Base-by-base conservation (phyloP, 2,888 invertebrate genomes). In the Alcis repandata region DNA sequence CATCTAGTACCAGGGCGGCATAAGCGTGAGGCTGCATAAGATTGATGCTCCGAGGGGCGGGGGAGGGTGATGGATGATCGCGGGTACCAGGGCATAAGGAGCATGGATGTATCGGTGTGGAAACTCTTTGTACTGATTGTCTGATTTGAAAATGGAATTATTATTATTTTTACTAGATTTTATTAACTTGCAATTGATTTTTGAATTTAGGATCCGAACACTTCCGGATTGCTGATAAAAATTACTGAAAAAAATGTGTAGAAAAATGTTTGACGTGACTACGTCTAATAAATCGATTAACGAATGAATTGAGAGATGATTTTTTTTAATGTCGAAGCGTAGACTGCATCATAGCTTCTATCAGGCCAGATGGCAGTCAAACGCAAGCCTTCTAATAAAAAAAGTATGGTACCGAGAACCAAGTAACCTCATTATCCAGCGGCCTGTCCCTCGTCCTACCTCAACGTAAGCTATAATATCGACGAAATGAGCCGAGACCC, bases 11-110 rank as follows among this genome's bases (percentile, higher is more conserved):
- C 70, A 85, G 85, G 83, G 64, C 67, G 68, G 71, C 83, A 86
- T 82, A 82, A 88, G 77, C 74, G 80, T 79, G 80, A 84, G 82
- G 84, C 79, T 84, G 85, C 83, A 80, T 80, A 88, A 90, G 90
- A 90, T 90, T 90, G 90, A 90, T 90, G 90, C 79, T 77, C 72
- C 64, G 71, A 64, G 65, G 59, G 41, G 70, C 13, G 45, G 22
- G 45, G 66, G 69, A 62, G 59, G 68, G 87, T 84, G 85, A 84
- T 83, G 79, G 86, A 89, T 87, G 85, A 82, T 80, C 79, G 68
- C n/a, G 22, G 70, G 74, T 59, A 58, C 79, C 80, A 83, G 84
- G 72, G 75, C 75, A 10, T 36, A 36, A 75, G 73, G 76, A 78
- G 72, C 72, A 19, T 17, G 73, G 74, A 76, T 77, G 72, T 11